These are phyloP conservation scores for Crossocerus cetratus DNA, from an alignment of 2,888 invertebrate genomes.

Conservation along the genomic window DNA sequence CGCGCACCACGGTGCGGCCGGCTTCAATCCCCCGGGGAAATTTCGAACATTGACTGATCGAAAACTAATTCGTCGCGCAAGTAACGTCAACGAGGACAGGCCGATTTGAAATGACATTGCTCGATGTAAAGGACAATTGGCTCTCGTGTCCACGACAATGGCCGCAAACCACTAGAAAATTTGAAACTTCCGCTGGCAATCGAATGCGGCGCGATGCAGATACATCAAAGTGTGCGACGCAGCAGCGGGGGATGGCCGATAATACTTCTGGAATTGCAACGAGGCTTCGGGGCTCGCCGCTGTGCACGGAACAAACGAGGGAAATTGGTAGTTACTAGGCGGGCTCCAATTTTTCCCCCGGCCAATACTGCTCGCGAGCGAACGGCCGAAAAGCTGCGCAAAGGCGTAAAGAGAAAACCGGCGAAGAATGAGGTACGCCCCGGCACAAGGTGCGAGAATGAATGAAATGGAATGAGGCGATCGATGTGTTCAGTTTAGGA, in stretches of 20 bases:
- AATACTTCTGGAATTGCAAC: not conserved
- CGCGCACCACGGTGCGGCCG: conserved; percentile 1
- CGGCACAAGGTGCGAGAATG: conserved; percentile 19
- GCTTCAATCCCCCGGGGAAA: conserved; percentile 56
- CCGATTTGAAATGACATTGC: conserved; percentile 10
- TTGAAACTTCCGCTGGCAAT: no score
- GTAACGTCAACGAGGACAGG: conserved; percentile 27
- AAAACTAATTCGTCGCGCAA: conserved; percentile 58
- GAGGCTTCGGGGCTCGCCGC: no score
- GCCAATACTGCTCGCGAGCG: conserved; percentile 45
- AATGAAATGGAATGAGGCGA: conserved; percentile 27
- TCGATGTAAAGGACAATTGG: not conserved
- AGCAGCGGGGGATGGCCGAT: not conserved
- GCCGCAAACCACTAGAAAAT: no score
- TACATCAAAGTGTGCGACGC: no score
- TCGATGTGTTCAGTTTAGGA: conserved; percentile 45
- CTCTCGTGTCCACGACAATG: not conserved
- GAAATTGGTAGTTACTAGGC: conserved; percentile 63
- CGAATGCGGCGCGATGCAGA: no score
- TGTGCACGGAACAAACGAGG: conserved; percentile 41
- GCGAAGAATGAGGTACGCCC: conserved; percentile 9
- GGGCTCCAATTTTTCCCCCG: conserved; percentile 62
- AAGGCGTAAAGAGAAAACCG: conserved; percentile 8
- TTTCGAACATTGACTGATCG: conserved; percentile 52
- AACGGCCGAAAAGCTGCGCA: conserved; percentile 4